Conservation (phyloP, 2,113 vertebrate genomes). For the Riparia riparia region DNA sequence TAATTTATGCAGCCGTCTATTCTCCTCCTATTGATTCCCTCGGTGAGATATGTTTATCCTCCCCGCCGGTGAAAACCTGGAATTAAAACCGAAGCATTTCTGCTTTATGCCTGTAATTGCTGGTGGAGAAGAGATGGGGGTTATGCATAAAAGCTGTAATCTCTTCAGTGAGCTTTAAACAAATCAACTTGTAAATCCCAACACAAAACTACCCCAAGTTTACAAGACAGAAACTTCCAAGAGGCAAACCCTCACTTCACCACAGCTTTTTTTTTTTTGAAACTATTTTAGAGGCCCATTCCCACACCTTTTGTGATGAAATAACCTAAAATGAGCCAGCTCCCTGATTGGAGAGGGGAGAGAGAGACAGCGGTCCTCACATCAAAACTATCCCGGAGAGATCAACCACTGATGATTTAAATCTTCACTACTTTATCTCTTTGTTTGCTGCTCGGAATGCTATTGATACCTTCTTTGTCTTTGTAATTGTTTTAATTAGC, state of each 20-base stretch:
- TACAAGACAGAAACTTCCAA: not conserved
- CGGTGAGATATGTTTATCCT: not conserved
- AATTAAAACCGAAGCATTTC: constrained; percentile 27
- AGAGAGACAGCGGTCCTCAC: not conserved
- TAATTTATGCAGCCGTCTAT: not conserved
- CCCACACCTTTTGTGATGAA: not conserved
- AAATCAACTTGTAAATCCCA: not conserved
- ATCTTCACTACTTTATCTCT: constrained; percentile 80
- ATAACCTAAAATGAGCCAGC: not conserved
- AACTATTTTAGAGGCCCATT: not conserved
- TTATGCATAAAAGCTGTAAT: not conserved
- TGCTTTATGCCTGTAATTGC: not conserved
- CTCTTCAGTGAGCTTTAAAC: not conserved
- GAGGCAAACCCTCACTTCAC: not conserved
- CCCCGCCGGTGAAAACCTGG: constrained; percentile 5
- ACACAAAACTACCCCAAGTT: not conserved
- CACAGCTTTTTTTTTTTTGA: not conserved
- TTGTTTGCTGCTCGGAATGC: constrained; percentile 83
- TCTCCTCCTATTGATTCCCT: not conserved
- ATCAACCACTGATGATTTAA: constrained; percentile 72
- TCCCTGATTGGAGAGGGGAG: not conserved
- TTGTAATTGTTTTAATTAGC: constrained; percentile 96
- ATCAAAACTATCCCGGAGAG: constrained; percentile 57
- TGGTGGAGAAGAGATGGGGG: not conserved
- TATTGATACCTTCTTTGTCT: constrained; percentile 87